Percentiles rank a stretch among this genome's conserved stretches.
These are phyloP conservation scores for Empidonax traillii DNA, from an alignment of 2,113 vertebrate genomes.

Conservation along the genomic window DNA sequence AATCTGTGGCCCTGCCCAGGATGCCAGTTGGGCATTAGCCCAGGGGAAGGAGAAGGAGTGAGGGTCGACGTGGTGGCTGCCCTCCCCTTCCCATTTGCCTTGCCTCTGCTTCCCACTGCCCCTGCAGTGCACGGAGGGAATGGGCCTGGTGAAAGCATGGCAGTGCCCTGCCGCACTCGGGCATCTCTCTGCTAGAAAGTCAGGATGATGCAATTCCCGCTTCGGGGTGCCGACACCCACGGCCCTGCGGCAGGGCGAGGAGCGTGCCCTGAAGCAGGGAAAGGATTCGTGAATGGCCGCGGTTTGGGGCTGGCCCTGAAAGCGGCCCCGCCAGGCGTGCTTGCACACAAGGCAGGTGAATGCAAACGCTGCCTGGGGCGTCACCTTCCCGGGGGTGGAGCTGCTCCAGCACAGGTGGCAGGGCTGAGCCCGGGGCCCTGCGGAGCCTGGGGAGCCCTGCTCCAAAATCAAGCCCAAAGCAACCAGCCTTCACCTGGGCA, in stretches of 20 bases:
- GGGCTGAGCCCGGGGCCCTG: slow-evolving; percentile 68
- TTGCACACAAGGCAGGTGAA: background rate
- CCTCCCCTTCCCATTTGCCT: background rate
- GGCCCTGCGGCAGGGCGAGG: background rate
- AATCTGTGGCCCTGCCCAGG: background rate
- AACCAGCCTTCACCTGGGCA: background rate
- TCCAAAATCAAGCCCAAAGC: background rate
- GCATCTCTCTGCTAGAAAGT: background rate
- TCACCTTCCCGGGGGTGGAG: slow-evolving; percentile 77
- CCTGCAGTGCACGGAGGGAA: background rate
- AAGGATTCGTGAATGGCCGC: background rate
- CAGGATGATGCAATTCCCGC: background rate
- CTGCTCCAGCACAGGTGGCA: slow-evolving; percentile 75
- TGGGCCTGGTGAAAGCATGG: accelerated
- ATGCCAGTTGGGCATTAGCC: background rate
- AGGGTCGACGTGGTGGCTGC: background rate
- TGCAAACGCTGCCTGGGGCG: slow-evolving; percentile 49
- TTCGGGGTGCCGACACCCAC: no score
- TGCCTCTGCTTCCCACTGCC: background rate
- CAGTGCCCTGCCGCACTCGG: accelerated
- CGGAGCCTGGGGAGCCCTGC: slow-evolving; percentile 28
- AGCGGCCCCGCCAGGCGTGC: background rate
- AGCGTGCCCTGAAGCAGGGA: background rate
- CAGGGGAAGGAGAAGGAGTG: background rate
- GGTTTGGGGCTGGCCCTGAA: background rate